A percentile compares a stretch with the other conserved stretches of the same genome.
Evolutionary conservation across 2,888 invertebrate species (phyloP).

Genomic region (Eupithecia exiguata): DNA sequence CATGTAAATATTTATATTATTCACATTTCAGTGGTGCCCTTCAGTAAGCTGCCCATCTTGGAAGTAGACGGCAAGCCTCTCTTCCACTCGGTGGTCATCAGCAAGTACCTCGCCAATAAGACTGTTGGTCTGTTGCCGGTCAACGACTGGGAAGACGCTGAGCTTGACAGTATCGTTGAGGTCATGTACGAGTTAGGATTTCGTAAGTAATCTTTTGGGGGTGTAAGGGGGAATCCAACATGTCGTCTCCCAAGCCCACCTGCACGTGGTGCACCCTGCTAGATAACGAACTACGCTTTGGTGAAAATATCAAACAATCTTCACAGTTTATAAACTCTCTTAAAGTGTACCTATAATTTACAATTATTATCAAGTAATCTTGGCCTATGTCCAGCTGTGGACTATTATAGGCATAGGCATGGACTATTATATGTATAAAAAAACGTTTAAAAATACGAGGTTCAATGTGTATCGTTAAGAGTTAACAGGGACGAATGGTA

Average conservation of each 20-base stretch:
- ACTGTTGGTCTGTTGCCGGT: conserved; percentile 63
- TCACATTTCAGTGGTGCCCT: conserved; percentile 64
- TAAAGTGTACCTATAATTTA: too few species aligned
- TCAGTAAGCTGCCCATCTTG: conserved; percentile 72
- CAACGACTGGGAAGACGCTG: conserved; percentile 62
- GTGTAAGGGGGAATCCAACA: too few species aligned
- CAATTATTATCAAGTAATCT: too few species aligned
- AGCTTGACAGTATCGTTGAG: conserved; percentile 64
- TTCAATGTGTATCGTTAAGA: background rate
- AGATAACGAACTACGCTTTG: too few species aligned
- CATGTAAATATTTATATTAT: background rate
- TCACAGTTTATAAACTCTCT: too few species aligned
- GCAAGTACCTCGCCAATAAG: conserved; percentile 66
- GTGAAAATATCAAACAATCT: too few species aligned
- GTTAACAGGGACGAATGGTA: background rate
- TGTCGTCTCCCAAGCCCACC: too few species aligned
- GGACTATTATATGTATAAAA: too few species aligned
- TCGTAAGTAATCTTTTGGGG: conserved; percentile 53
- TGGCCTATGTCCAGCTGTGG: too few species aligned
- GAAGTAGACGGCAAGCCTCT: conserved; percentile 72
- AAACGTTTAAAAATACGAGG: background rate
- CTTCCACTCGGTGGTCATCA: conserved; percentile 71
- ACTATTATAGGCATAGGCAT: too few species aligned
- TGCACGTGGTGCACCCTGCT: too few species aligned
- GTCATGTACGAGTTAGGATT: conserved; percentile 59